Evolutionary conservation across 2,113 vertebrate genomes (phyloP).

Genomic region (Dipodomys spectabilis): DNA sequence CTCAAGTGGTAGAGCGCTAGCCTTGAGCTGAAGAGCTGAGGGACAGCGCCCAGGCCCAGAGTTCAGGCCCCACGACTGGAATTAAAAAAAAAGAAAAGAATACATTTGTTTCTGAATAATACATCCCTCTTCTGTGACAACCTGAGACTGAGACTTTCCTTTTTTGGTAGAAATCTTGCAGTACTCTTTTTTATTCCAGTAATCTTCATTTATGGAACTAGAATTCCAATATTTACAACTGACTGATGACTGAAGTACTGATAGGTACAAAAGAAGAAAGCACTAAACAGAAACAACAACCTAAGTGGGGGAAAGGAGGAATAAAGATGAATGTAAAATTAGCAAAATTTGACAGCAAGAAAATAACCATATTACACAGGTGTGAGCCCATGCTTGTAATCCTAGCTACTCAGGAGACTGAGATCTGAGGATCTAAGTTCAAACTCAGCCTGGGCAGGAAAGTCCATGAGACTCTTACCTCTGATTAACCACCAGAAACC

Average conservation of each 20-base stretch:
- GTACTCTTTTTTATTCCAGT: slow-evolving; percentile 10
- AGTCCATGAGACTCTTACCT: no score
- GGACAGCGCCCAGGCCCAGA: no score
- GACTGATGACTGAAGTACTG: not conserved
- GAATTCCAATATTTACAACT: slow-evolving; percentile 16
- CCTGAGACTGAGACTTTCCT: not conserved
- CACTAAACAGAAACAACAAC: not conserved
- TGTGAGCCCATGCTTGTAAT: not conserved
- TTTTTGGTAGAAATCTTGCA: slow-evolving; percentile 51
- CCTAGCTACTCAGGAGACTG: no score
- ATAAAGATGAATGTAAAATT: not conserved
- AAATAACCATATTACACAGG: not conserved
- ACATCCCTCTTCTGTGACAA: not conserved
- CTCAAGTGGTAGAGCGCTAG: no score
- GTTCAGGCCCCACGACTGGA: no score
- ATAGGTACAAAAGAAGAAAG: slow-evolving; percentile 36
- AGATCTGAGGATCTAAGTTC: no score
- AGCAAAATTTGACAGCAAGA: not conserved
- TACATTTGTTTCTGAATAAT: slow-evolving; percentile 70
- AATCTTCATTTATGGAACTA: slow-evolving; percentile 24
- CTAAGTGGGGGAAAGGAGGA: not conserved
- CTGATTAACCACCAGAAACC: no score
- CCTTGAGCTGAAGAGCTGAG: no score
- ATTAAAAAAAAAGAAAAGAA: no score
- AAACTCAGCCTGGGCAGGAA: no score